phyloP scores from a whole-genome alignment of 1,140 invertebrate genomes.

The Streblospio benedicti region DNA sequence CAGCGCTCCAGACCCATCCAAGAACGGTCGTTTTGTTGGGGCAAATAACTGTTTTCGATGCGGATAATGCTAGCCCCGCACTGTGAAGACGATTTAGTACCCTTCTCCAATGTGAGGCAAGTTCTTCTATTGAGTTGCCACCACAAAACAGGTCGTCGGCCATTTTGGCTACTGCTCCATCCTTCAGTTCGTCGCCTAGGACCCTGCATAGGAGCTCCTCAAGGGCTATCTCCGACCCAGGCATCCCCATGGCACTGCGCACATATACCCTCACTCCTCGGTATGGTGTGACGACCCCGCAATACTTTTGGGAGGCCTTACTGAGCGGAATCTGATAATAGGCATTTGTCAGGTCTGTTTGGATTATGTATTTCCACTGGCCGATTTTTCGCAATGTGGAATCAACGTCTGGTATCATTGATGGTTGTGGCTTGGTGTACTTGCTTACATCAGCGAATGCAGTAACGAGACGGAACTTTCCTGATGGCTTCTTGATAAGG shows the following conservation, averaged over 20 bases:
- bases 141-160: slow-evolving; percentile 15
- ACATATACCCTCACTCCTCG: slow-evolving; percentile 18
- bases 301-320: slow-evolving; percentile 20
- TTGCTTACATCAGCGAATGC: slow-evolving; percentile 19
- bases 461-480: slow-evolving; percentile 17
- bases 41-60: slow-evolving; percentile 8
- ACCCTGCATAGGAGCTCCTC: slow-evolving; percentile 14
- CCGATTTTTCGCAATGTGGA: too few relatives aligned
- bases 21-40: background rate
- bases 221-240: background rate
- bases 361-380: too few relatives aligned
- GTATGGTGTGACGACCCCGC: slow-evolving; percentile 15
- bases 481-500: slow-evolving; percentile 18
- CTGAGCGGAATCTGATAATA: slow-evolving; percentile 14
- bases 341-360: too few relatives aligned
- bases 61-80: background rate
- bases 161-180: slow-evolving; percentile 10
- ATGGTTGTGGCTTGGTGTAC: slow-evolving; percentile 17
- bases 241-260: slow-evolving; percentile 13
- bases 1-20: background rate
- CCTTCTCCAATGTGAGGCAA: background rate
- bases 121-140: background rate
- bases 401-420: too few relatives aligned
- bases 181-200: slow-evolving; percentile 5
- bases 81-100: slow-evolving; percentile 8